A percentile compares a stretch with the other conserved stretches of the same genome.
phyloP scores from a whole-genome alignment of 2,888 invertebrate species.

The Scelioninae gen. 2 region DNA sequence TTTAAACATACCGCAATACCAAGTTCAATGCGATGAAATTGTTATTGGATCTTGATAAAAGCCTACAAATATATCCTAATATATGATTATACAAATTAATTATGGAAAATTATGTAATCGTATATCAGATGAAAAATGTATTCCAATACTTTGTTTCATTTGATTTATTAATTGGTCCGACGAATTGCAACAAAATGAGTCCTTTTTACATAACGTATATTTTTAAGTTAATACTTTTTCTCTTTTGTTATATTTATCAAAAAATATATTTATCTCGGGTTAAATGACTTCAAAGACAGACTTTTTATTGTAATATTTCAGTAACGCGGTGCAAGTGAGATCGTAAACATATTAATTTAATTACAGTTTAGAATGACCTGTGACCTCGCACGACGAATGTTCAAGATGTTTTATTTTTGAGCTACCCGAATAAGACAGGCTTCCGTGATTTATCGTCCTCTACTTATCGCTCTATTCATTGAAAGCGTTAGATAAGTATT shows the following conservation, averaged over 20 bases:
- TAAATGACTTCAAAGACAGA: conserved; percentile 6
- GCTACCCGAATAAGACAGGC: conserved; percentile 33
- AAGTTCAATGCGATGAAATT: too few relatives aligned
- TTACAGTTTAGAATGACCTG: conserved; percentile 30
- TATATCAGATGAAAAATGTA: too few relatives aligned
- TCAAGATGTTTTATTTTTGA: conserved; percentile 46
- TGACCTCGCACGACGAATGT: conserved; percentile 38
- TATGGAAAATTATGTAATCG: too few relatives aligned
- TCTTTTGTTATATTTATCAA: background rate
- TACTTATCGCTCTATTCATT: conserved; percentile 39
- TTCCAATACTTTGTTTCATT: too few relatives aligned
- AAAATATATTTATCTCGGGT: background rate
- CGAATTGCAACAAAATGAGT: too few relatives aligned
- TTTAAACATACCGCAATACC: too few relatives aligned
- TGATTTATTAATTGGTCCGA: too few relatives aligned
- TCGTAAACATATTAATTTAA: conserved; percentile 52
- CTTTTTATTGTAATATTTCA: conserved; percentile 23
- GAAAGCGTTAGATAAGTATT: conserved; percentile 45
- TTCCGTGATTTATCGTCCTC: conserved; percentile 31
- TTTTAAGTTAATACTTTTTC: background rate
- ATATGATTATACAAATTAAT: too few relatives aligned
- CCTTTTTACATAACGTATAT: too few relatives aligned
- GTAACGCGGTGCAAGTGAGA: conserved; percentile 22
- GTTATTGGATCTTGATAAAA: too few relatives aligned
- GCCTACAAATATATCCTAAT: too few relatives aligned